phyloP scores from a whole-genome alignment of 2,113 vertebrate genomes.

The Poecilia latipinna region DNA sequence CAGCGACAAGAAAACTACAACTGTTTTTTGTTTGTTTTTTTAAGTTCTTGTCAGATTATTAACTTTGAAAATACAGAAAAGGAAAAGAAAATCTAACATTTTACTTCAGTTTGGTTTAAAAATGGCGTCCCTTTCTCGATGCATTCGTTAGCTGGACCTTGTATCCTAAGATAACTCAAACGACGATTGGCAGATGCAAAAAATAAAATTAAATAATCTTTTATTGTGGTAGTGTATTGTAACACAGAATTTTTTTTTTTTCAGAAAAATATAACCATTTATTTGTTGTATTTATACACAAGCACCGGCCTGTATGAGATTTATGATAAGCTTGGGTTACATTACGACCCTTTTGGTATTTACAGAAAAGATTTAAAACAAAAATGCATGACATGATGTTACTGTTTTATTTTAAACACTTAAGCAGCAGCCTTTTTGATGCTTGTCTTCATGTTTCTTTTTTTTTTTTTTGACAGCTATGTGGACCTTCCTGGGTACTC shows the following conservation, averaged over 20 bases:
- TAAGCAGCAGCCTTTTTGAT: neutral
- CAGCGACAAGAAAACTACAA: neutral
- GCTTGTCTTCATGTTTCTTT: neutral
- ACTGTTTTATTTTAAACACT: neutral
- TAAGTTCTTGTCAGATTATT: neutral
- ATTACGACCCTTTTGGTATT: neutral
- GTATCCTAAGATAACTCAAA: neutral
- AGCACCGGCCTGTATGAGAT: neutral
- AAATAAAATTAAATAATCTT: too few relatives aligned
- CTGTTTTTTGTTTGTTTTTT: neutral
- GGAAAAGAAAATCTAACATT: too few relatives aligned
- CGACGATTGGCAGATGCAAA: neutral
- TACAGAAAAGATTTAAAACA: neutral
- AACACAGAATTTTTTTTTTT: neutral
- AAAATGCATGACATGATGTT: neutral
- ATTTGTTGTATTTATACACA: neutral
- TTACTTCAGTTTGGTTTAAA: neutral
- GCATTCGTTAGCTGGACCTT: neutral
- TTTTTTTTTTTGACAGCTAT: slow-evolving; percentile 74
- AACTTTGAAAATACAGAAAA: too few relatives aligned
- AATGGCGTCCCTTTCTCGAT: neutral
- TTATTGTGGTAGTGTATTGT: neutral
- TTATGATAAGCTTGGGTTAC: neutral
- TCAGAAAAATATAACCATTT: neutral
- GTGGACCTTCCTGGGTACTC: slow-evolving; percentile 86